Percentiles rank a stretch among this genome's conserved stretches.
Evolutionary conservation across 2,888 invertebrate species (phyloP).

Genomic region (Pterostichus madidus): DNA sequence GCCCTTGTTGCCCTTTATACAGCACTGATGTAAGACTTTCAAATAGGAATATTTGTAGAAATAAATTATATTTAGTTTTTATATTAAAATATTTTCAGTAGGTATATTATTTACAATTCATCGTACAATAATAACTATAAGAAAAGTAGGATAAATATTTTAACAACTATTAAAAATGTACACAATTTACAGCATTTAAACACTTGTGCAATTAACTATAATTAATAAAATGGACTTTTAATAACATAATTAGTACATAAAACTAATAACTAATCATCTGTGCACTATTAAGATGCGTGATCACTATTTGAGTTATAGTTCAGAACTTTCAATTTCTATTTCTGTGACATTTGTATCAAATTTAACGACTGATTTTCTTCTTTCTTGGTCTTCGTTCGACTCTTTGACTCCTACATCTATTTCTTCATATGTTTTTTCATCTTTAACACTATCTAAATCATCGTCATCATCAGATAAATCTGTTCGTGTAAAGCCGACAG

Average conservation of each 20-base stretch:
- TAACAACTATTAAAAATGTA: background rate
- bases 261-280: constrained; percentile 10
- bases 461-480: constrained; percentile 70
- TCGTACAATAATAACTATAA: background rate
- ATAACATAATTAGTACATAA: constrained; percentile 16
- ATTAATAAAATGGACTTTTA: background rate
- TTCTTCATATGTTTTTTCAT: constrained; percentile 21
- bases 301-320: constrained; percentile 68
- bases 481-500: constrained; percentile 68
- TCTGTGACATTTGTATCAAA: constrained; percentile 81
- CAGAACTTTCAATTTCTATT: constrained; percentile 78
- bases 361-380: constrained; percentile 79
- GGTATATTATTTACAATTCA: constrained; percentile 29
- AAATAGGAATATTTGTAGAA: constrained; percentile 1
- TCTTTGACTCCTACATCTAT: constrained; percentile 2
- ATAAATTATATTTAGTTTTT: background rate
- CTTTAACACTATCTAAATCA: constrained; percentile 76
- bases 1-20: no score
- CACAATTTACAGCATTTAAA: background rate
- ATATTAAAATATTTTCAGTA: background rate
- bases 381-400: constrained; percentile 68
- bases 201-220: background rate
- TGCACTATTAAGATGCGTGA: background rate
- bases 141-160: background rate
- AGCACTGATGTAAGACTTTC: no score